Percentiles rank a stretch among this genome's conserved stretches.
Conservation (phyloP, 2,113 vertebrate species). For the Butastur rufipennis region DNA sequence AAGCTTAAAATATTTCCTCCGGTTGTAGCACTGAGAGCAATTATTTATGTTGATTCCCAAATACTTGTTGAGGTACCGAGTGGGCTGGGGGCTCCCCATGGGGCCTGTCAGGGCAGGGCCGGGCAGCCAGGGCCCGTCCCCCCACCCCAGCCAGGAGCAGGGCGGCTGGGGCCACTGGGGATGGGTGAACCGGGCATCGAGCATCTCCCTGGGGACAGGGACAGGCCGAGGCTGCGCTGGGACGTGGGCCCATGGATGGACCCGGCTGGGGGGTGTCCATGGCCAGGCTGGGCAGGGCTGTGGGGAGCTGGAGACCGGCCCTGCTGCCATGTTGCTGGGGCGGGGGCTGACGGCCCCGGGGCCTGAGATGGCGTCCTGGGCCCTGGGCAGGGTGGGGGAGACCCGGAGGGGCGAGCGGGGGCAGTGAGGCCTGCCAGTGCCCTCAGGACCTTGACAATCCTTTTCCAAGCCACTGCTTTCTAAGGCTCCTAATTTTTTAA, state of each 20-base stretch:
- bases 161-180: rapidly evolving
- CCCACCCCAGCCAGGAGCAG: neutral
- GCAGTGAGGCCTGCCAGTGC: neutral
- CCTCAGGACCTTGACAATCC: neutral
- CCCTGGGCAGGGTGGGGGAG: too few relatives aligned
- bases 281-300: rapidly evolving
- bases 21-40: neutral
- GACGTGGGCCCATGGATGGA: too few relatives aligned
- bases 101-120: neutral
- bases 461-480: neutral
- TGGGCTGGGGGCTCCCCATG: rapidly evolving
- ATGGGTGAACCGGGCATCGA: rapidly evolving
- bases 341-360: rapidly evolving
- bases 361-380: neutral
- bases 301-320: rapidly evolving
- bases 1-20: neutral
- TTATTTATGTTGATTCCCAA: neutral
- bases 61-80: neutral
- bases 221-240: too few relatives aligned
- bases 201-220: neutral
- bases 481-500: neutral
- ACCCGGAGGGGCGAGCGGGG: rapidly evolving
- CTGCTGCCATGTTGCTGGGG: neutral
- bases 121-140: neutral
- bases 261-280: neutral